phyloP scores from a whole-genome alignment of 1,140 invertebrate species.

The Capitella teleta region DNA sequence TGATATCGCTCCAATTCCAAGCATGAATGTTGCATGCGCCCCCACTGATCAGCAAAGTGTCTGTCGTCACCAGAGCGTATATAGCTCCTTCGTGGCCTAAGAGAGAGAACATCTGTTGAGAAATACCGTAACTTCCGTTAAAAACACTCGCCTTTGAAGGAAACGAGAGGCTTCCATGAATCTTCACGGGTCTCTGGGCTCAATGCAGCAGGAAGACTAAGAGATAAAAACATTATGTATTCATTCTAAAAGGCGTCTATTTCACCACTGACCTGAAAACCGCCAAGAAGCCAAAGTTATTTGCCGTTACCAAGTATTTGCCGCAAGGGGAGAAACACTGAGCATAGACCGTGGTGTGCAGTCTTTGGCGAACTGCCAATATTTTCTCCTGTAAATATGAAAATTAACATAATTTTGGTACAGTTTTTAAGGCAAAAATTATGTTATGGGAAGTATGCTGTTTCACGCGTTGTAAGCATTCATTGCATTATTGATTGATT shows the following conservation, averaged over 20 bases:
- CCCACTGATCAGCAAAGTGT: conserved; percentile 58
- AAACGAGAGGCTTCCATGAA: conserved; percentile 25
- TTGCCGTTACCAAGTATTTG: conserved; percentile 66
- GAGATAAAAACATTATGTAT: not conserved
- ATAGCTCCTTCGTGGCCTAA: conserved; percentile 44
- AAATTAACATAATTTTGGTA: not conserved
- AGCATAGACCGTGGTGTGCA: conserved; percentile 65
- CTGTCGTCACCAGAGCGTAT: conserved; percentile 58
- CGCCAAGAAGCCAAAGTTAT: conserved; percentile 71
- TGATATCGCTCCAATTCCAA: conserved; percentile 61
- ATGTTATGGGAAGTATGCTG: too few species aligned
- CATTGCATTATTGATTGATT: too few species aligned
- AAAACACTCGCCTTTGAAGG: conserved; percentile 26
- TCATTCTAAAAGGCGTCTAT: not conserved
- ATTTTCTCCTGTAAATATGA: not conserved
- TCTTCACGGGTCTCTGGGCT: conserved; percentile 22
- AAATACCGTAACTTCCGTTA: not conserved
- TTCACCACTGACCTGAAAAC: conserved; percentile 60
- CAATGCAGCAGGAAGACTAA: conserved; percentile 21
- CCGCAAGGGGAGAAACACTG: conserved; percentile 73
- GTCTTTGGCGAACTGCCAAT: conserved; percentile 32
- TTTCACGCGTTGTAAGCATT: too few species aligned
- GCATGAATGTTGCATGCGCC: conserved; percentile 63
- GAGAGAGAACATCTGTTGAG: not conserved
- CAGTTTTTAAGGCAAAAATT: not conserved